A percentile compares a stretch with the other conserved stretches of the same genome.
These are phyloP conservation scores for Rhea pennata DNA, from an alignment of 2,113 vertebrate genomes.

Conservation along the genomic window DNA sequence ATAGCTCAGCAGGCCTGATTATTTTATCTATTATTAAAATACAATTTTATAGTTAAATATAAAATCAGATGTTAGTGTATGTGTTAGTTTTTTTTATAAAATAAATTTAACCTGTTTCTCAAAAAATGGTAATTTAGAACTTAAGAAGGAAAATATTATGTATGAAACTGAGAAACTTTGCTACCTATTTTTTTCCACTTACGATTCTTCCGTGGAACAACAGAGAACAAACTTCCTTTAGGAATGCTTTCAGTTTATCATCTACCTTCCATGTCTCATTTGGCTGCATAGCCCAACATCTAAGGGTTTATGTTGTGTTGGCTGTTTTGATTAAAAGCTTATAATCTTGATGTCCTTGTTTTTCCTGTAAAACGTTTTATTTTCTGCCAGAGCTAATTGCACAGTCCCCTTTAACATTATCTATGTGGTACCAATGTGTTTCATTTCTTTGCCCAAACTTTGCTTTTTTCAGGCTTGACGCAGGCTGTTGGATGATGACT, in stretches of 20 bases:
- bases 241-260: neutral
- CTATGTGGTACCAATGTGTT: fast-evolving
- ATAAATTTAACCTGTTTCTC: neutral
- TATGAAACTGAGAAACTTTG: neutral
- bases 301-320: neutral
- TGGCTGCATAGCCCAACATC: neutral
- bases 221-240: neutral
- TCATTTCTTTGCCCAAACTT: neutral
- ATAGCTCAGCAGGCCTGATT: neutral
- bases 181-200: neutral
- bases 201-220: neutral
- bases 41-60: neutral
- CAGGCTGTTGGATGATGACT: neutral
- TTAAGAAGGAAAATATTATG: neutral
- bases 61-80: neutral
- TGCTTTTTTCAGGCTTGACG: neutral
- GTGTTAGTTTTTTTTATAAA: neutral
- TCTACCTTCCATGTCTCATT: neutral
- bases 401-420: neutral
- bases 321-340: neutral
- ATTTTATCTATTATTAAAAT: neutral
- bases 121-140: neutral
- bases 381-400: neutral
- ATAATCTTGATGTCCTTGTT: neutral
- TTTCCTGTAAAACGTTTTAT: neutral